A percentile compares a stretch with the other conserved stretches of the same genome.
Evolutionary conservation across 2,888 invertebrate species (phyloP).

Genomic region (Synergus japonicus): DNA sequence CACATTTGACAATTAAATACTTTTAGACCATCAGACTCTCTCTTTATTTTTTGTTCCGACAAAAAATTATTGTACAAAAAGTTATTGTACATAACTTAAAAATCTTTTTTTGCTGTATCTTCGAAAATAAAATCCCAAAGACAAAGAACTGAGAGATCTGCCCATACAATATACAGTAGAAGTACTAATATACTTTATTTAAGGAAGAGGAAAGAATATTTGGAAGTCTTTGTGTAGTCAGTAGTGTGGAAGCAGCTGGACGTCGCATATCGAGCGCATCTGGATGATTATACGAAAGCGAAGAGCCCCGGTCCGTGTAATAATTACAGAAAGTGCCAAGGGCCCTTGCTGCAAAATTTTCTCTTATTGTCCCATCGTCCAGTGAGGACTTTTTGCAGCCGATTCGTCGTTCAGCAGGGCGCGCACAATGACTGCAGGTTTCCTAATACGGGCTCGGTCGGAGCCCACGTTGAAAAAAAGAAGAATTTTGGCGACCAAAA

Average conservation of each 20-base stretch:
- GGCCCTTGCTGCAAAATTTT: constrained; percentile 37
- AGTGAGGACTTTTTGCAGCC: constrained; percentile 34
- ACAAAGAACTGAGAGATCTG: background rate
- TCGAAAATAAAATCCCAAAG: background rate
- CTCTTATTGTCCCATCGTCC: constrained; percentile 39
- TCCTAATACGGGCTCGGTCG: constrained; percentile 70
- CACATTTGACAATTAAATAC: background rate
- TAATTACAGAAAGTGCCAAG: constrained; percentile 37
- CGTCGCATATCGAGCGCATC: constrained; percentile 21
- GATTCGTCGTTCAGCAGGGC: constrained; percentile 42
- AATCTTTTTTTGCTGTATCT: too few relatives aligned
- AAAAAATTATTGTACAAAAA: too few relatives aligned
- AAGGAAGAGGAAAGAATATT: constrained; percentile 3
- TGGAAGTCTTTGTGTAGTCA: background rate
- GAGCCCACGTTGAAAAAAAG: constrained; percentile 62
- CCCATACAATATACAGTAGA: background rate
- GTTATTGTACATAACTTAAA: too few relatives aligned
- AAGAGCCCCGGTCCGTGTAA: constrained; percentile 18
- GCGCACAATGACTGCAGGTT: constrained; percentile 73
- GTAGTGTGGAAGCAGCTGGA: constrained; percentile 19
- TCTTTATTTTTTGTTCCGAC: too few relatives aligned
- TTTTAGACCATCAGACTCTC: too few relatives aligned
- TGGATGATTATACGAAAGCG: constrained; percentile 30
- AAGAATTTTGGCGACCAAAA: constrained; percentile 68
- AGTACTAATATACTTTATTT: background rate